Evolutionary conservation across 30 jellyfish, hydroid and myxozoan species (phyloP).

Genomic region (Hydractinia echinata): DNA sequence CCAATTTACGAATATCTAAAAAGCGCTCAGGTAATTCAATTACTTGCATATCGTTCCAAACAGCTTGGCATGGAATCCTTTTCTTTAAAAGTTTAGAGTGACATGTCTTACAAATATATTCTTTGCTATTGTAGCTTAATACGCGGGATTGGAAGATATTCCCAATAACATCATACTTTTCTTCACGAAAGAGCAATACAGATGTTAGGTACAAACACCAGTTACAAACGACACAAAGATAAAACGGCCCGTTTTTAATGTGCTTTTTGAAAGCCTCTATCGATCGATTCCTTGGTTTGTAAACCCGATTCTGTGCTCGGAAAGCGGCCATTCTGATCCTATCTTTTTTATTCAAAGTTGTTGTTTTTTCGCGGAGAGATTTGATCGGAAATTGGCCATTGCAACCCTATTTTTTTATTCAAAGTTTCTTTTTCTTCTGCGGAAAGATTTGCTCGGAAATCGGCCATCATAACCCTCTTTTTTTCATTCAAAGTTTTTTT

Average conservation of each 20-base stretch:
- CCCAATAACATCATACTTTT: not conserved
- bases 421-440: too few species aligned
- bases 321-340: too few species aligned
- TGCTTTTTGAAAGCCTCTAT: too few species aligned
- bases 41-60: not conserved
- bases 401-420: too few species aligned
- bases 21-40: not conserved
- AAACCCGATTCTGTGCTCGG: too few species aligned
- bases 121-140: not conserved
- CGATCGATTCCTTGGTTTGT: too few species aligned
- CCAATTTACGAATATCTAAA: not conserved
- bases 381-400: too few species aligned
- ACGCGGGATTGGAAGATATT: not conserved
- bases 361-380: too few species aligned
- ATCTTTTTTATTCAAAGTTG: too few species aligned
- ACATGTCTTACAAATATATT: not conserved
- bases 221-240: not conserved
- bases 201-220: not conserved
- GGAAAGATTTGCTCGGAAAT: too few species aligned
- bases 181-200: not conserved
- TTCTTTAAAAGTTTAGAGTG: not conserved
- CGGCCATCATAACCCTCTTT: too few species aligned
- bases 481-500: too few species aligned
- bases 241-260: constrained; percentile 6
- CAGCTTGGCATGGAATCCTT: constrained; percentile 9